Base-by-base conservation (phyloP, 2,888 invertebrate species). In the Digitonthophagus gazella region DNA sequence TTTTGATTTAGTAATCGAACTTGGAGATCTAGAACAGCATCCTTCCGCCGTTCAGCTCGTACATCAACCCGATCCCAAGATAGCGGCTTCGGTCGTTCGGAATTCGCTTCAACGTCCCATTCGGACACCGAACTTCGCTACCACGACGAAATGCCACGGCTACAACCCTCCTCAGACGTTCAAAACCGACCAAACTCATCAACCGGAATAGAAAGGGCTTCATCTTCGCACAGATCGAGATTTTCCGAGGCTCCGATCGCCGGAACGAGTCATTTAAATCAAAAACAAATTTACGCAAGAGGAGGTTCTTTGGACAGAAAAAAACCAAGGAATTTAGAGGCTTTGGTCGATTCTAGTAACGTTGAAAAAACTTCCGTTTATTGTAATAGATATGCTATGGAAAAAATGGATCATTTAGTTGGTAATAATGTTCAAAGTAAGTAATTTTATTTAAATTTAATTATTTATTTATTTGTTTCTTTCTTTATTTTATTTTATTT, bases 81-180 rank as follows among this genome's bases (percentile, higher is more conserved):
- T 75, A 89, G 88, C 5, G 89, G 88, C 0, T 82, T 89, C 71
- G 87, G 85, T 0, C 80, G 85, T 3, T 85, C 87, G 1, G 87
- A 87, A 71, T 82, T 84, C 67, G 83, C 82, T 0, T 86, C 89
- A 0, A 89, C 91, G 68, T 91, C 92, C 0, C 87, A 90, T 77
- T 90, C 89, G 0, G 93, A 93, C 80, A 90, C 91, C 0, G 93
- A 93, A 74, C 86, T 90, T 83, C 88, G 90, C 70, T 80, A 81
- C 67, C 81, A 80, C 44, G 81, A 82, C 15, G 77, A 78, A 6
- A 68, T 74, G 22, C 71, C 72, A 3, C 65, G 64, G 0, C 70
- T 72, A 1, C 57, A 66, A 71, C 15, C 72, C 74, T 1, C 71
- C 72, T n/a, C 78, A 73, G 1, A 19, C n/a, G 58, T 4, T 16